Base-by-base conservation (phyloP, 2,888 invertebrate species). In the Polydrusus cervinus region DNA sequence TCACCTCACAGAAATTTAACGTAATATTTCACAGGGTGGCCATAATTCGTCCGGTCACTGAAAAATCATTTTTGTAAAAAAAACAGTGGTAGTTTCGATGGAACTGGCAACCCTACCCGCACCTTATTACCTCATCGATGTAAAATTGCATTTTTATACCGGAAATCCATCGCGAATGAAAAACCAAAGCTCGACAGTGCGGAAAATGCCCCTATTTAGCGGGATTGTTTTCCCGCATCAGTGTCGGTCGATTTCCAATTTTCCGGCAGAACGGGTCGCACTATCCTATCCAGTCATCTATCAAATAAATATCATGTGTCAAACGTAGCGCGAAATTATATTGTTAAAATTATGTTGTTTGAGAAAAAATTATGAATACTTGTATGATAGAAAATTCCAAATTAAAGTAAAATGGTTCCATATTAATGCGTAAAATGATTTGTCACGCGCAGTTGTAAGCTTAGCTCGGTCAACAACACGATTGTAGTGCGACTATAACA, bases 181-280 rank as follows among this genome's bases (percentile, higher is more conserved):
- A 69, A 69, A 69, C 60, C 69, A 60, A 69, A 60, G 69, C 61
- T 53, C 62, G 62, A 6, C 57, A 30, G 62, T 53, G 67, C 68
- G 53, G 73, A 68, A 74, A 74, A 74, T 68, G 14, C 45, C 70
- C 62, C 64, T 62, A 67, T 75, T 75, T 75, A 71, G 66, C 55
- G 38, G 70, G 66, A 75, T 71, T 71, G 71, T 71, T 75, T 70
- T 62, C 69, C 43, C 34, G 67, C 61, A 67, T 73, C 72, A 61
- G 47, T 73, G 72, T 57, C 70, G 69, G 74, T 65, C 71, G 61
- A 75, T 71, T 71, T 65, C 71, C 71, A 75, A 75, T 75, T 75
- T 75, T 71, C 70, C 75, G 51, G 61, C 38, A 60, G 34, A 38
- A 30, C 60, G 49, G 34, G 38, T 18, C 30, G 18, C n/a, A 40